These are phyloP conservation scores for Morone saxatilis DNA, from an alignment of 2,113 vertebrate species.

Conservation along the genomic window DNA sequence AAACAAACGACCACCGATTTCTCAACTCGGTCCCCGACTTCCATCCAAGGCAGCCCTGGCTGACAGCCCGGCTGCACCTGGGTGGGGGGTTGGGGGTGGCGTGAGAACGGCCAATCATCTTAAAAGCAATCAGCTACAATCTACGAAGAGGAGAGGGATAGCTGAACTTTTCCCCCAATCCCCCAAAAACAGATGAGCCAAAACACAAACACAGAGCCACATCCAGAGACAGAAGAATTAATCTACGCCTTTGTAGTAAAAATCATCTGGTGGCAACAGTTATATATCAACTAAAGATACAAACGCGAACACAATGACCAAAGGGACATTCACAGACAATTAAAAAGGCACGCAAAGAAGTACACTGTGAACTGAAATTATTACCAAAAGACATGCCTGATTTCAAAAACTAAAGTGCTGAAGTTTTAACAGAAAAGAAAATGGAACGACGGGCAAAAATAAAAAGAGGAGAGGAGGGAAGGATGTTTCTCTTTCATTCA, in stretches of 20 bases:
- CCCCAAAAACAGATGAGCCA: constrained; percentile 69
- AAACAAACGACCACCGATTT: constrained; percentile 46
- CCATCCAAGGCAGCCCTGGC: constrained; percentile 64
- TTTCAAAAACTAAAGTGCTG: constrained; percentile 49
- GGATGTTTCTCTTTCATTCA: constrained; percentile 31
- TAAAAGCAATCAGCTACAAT: constrained; percentile 85
- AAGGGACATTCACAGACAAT: constrained; percentile 51
- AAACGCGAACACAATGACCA: constrained; percentile 46
- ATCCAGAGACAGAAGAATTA: constrained; percentile 45
- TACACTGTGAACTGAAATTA: constrained; percentile 20
- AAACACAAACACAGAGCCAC: constrained; percentile 68
- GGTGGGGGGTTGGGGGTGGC: constrained; percentile 35
- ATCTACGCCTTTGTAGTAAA: constrained; percentile 26
- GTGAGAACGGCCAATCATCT: constrained; percentile 79
- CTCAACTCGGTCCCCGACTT: constrained; percentile 59
- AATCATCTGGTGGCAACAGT: constrained; percentile 42
- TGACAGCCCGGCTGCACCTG: constrained; percentile 47
- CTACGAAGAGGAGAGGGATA: constrained; percentile 79
- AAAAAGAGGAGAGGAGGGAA: constrained; percentile 28
- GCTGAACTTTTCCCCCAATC: constrained; percentile 82
- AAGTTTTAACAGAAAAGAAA: constrained; percentile 37
- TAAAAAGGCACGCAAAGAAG: constrained; percentile 20
- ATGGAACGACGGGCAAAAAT: constrained; percentile 25
- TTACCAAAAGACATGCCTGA: constrained; percentile 38
- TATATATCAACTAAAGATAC: constrained; percentile 30